Evolutionary conservation across 2,113 vertebrate genomes (phyloP).

Genomic region (Tauraco erythrolophus): DNA sequence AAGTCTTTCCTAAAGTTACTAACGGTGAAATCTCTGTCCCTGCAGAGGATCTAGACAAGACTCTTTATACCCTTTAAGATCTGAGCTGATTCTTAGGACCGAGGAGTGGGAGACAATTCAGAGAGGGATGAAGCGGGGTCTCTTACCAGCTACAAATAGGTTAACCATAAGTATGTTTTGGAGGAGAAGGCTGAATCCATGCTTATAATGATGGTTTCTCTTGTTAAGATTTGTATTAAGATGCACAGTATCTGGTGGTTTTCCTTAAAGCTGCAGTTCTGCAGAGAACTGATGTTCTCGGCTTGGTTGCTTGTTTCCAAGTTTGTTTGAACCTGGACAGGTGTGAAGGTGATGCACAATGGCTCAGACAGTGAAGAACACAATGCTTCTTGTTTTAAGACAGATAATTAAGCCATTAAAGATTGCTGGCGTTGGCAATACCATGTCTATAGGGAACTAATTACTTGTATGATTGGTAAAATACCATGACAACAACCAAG

Average conservation of each 20-base stretch:
- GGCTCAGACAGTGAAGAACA: neutral
- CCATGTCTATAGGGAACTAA: slow-evolving; percentile 32
- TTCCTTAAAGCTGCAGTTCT: neutral
- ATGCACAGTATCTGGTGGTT: neutral
- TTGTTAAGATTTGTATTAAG: neutral
- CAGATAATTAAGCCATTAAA: slow-evolving; percentile 39
- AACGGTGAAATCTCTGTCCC: neutral
- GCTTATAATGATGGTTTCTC: neutral
- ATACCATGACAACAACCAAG: slow-evolving; percentile 40
- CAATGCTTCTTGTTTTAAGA: neutral
- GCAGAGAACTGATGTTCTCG: neutral
- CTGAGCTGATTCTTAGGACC: neutral
- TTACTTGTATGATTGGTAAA: slow-evolving; percentile 35
- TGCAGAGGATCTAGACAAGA: neutral
- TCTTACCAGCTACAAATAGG: neutral
- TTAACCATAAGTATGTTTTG: neutral
- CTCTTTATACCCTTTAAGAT: neutral
- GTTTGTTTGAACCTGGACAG: neutral
- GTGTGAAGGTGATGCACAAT: neutral
- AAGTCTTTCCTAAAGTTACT: neutral
- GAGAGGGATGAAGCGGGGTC: neutral
- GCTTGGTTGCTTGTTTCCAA: neutral
- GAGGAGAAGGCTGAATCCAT: neutral
- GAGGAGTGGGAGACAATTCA: neutral
- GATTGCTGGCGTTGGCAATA: slow-evolving; percentile 11